A percentile compares a stretch with the other conserved stretches of the same genome.
Evolutionary conservation across 2,888 invertebrate species (phyloP).

Genomic region (Drosophila sordidula): DNA sequence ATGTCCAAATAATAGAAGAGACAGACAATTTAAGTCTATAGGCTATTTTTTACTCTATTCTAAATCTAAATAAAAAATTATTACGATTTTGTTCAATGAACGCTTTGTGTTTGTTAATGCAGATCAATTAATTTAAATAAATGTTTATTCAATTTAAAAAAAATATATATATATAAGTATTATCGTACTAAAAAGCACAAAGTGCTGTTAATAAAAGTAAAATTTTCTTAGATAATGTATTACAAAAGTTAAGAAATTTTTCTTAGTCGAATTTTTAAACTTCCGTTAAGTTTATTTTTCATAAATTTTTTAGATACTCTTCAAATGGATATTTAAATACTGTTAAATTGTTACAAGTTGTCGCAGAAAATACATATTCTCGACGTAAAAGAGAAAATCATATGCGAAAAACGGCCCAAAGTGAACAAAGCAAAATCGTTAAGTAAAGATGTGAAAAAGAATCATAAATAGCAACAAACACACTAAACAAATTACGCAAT

Average conservation of each 20-base stretch:
- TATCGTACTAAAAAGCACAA: too few species aligned
- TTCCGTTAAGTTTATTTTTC: too few species aligned
- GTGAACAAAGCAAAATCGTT: constrained; percentile 24
- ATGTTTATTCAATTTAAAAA: too few species aligned
- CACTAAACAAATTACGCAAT: constrained; percentile 65
- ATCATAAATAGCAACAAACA: constrained; percentile 30
- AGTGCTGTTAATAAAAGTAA: too few species aligned
- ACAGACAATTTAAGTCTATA: background rate
- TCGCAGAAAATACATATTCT: background rate
- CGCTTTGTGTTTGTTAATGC: too few species aligned
- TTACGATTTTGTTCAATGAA: too few species aligned
- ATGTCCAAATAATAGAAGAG: constrained; percentile 1
- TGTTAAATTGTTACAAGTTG: background rate
- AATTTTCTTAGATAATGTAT: too few species aligned
- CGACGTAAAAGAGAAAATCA: background rate
- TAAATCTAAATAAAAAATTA: background rate
- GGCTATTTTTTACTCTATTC: constrained; percentile 6
- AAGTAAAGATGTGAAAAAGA: constrained; percentile 39
- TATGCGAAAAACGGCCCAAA: constrained; percentile 7
- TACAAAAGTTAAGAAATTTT: too few species aligned
- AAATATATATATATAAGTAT: too few species aligned
- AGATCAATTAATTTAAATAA: too few species aligned
- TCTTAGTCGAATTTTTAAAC: too few species aligned
- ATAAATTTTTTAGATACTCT: background rate
- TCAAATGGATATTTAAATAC: background rate